Base-by-base conservation (phyloP, 2,888 invertebrate genomes). In the Phalangium opilio region DNA sequence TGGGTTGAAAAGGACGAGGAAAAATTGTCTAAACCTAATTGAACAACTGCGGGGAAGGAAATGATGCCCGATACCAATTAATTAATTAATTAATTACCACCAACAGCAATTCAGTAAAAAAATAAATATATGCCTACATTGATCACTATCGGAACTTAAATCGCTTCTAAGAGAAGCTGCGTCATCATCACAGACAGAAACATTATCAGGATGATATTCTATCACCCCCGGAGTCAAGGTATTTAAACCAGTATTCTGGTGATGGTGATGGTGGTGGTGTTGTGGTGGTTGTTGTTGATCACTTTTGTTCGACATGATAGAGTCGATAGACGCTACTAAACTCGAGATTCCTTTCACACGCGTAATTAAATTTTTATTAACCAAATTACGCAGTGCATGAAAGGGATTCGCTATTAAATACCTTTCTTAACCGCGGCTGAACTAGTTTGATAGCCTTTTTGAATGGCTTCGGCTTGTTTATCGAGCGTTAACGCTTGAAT, bases 71-170 rank as follows among this genome's bases (percentile, higher is more conserved):
- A 27, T 7, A 27, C 4, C 4, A 27, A 27, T 27, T 27, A 27
- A 27, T 27, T 27, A 27, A 27, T 27, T 27, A 27, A 27, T 27
- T 27, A 7, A 27, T 27, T 27, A 7, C 27, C 8, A 7, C 27
- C 27, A 27, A 27, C 27, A 7, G 4, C 27, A 27, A 27, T 27
- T 27, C 8, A 27, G 27, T 7, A 27, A 27, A 27, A 27, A 27
- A 27, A 27, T 27, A 27, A 27, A 27, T 27, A 27, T 8, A n/a
- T n/a, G n/a, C 8, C 4, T 27, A 27, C 27, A 27, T 42, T 53
- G 56, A 45, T 55, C 55, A 32, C 54, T 45, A 42, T 55, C 56
- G 15, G 55, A 55, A 10, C 55, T 55, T 11, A 55, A 40, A 48
- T 56, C 56, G 43, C 55, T 55, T 33, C 51, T 45, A 10, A 55